Evolutionary conservation across 2,888 invertebrate genomes (phyloP), one percentile per base, ranked within the genome.

Genomic region (Poecilus cupreus): DNA sequence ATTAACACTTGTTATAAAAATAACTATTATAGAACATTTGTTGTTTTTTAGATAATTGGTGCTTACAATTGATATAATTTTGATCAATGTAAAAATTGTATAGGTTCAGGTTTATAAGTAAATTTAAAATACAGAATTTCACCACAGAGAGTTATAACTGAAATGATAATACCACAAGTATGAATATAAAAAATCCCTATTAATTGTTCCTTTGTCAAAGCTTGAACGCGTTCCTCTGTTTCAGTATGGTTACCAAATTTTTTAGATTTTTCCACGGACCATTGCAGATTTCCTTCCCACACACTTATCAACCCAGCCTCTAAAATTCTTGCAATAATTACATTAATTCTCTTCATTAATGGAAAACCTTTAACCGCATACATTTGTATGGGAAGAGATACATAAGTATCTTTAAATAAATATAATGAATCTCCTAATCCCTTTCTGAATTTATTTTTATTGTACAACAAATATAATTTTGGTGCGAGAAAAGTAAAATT

Each of bases 321-420:
- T n/a, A 46, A 11, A 18, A 74, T 54, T 43, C 80, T 32, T 2
- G 43, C 4, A 16, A 39, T 57, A 20, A 80, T n/a, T 5, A 37
- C 24, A 57, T 80, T 72, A 39, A 80, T 80, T 37, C 80, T 16
- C 16, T 80, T 10, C 39, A 43, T 24, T 2, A 80, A 8, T 13
- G 80, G 43, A 43, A 80, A 80, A 3, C 80, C 80, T 24, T 57
- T 72, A 24, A 24, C 13, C 10, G 18, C 26, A 10, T 54, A 80
- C 80, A 80, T 74, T 24, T 72, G 72, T 37, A 80, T 43, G 1
- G 72, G 57, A 10, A 74, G 24, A 39, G 72, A 39, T 1, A 80
- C 13, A 22, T 37, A 20, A n/a, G 22, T n/a, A 20, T 68, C 68
- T 13, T 51, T 10, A 49, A 79, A 79, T n/a, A 46, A 24, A 70